Evolutionary conservation across 2,797 vertebrate species (phyloP), one percentile per base, ranked within the genome.

Genomic region (Notolabrus celidotus): DNA sequence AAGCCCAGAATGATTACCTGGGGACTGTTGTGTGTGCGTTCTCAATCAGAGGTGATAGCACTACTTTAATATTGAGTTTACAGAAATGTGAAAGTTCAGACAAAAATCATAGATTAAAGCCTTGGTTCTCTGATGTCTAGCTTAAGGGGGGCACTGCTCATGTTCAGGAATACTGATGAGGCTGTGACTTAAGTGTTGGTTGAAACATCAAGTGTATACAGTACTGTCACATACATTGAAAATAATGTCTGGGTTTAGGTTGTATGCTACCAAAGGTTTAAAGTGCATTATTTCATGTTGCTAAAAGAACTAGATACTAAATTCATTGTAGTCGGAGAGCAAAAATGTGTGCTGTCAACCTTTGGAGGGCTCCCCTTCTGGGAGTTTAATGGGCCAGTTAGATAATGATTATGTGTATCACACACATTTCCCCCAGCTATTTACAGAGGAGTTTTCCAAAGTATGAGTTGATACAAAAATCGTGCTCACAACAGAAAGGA

Each of bases 61-160:
- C 33, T 14, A 1, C 72, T 77, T 78, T 78, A 77, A 75, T 76
- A 77, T 50, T 76, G 52, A 73, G 77, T 67, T 82, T 47, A 42
- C n/a, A 76, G 71, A 29, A 20, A 71, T 39, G 66, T 72, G 45
- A 79, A 57, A 69, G 72, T 77, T 80, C 67, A 83, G 60, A 74
- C 77, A 74, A 78, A 77, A 55, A 67, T 68, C 66, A 46, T 0
- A 79, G 65, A 80, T 73, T 57, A 65, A 45, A 57, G 67, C 53
- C 49, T 27, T 50, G 59, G 34, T 47, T 55, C 58, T 68, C 50
- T 59, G 65, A 61, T 76, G 79, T 80, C 50, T 62, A 7, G 71
- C 70, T 79, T 54, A 58, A 50, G 50, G 62, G 34, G 67, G 55
- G 43, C 12, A 1, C 10, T 22, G 39, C n/a, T 59, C 67, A 27